These are phyloP conservation scores for Creontiades dilutus DNA, from an alignment of 2,888 invertebrate species.

Conservation along the genomic window DNA sequence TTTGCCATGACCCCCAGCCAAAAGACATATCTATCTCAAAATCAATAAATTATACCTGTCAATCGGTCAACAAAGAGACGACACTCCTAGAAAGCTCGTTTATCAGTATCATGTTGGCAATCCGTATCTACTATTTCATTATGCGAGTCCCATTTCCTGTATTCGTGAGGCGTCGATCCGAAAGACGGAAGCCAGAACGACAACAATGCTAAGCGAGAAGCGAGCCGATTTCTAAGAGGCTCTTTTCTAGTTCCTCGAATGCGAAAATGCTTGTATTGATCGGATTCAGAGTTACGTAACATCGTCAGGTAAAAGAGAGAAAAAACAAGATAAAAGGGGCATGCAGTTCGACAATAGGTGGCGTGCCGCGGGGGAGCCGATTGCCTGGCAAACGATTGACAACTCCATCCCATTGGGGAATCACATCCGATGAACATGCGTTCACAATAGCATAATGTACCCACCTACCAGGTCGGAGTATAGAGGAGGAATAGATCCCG, in stretches of 20 bases:
- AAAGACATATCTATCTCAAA: no score
- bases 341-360: not conserved
- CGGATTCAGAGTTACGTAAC: slow-evolving; percentile 8
- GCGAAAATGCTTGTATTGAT: slow-evolving; percentile 35
- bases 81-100: no score
- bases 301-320: not conserved
- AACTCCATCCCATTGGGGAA: slow-evolving; percentile 29
- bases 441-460: not conserved
- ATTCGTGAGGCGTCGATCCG: not conserved
- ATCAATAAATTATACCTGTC: no score
- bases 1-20: no score
- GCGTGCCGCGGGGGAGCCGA: not conserved
- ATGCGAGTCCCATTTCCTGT: not conserved
- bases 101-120: no score
- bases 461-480: not conserved
- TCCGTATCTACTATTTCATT: not conserved
- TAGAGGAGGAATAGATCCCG: not conserved
- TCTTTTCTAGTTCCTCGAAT: not conserved
- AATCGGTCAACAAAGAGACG: no score
- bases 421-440: slow-evolving; percentile 27
- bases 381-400: slow-evolving; percentile 22
- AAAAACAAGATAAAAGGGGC: slow-evolving; percentile 5
- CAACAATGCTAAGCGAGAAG: not conserved
- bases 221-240: not conserved
- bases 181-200: not conserved